These are phyloP conservation scores for Neotragus pygmaeus DNA, from an alignment of 2,113 vertebrate genomes.

Conservation along the genomic window DNA sequence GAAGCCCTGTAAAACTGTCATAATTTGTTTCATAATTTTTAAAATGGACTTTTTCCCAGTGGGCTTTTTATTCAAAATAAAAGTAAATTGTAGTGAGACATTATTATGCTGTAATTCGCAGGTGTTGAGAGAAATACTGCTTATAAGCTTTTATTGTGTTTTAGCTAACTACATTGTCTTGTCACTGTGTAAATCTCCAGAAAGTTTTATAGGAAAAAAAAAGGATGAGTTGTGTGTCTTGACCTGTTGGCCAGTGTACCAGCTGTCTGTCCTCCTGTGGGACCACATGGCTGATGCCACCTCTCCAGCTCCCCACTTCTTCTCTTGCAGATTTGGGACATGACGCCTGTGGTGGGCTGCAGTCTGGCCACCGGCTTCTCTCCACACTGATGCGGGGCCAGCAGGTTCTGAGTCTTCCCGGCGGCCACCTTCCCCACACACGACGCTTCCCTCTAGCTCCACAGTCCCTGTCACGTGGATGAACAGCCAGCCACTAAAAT, in stretches of 20 bases:
- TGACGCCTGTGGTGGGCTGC: slow-evolving; percentile 96
- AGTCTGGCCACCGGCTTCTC: slow-evolving; percentile 94
- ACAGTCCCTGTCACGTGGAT: slow-evolving; percentile 75
- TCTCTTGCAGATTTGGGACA: slow-evolving; percentile 94
- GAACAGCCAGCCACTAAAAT: not conserved
- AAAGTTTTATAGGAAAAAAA: not conserved
- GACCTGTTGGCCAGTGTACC: not conserved
- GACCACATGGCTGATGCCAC: not conserved
- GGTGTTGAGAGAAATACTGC: not conserved
- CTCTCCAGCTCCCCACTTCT: not conserved
- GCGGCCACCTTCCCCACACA: slow-evolving; percentile 53
- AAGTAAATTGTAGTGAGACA: not conserved
- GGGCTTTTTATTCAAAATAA: not conserved
- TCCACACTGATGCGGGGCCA: slow-evolving; percentile 83
- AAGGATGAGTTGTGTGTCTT: not conserved
- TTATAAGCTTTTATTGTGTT: not conserved
- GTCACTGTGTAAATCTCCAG: not conserved
- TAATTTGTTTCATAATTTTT: not conserved
- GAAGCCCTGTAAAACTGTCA: not conserved
- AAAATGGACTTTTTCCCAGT: not conserved
- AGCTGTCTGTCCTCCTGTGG: not conserved
- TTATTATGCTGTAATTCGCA: not conserved
- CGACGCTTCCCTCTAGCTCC: slow-evolving; percentile 62
- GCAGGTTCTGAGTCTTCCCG: slow-evolving; percentile 58
- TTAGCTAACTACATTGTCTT: not conserved